phyloP scores from a whole-genome alignment of 2,113 vertebrate species.

The Halichoeres trimaculatus region DNA sequence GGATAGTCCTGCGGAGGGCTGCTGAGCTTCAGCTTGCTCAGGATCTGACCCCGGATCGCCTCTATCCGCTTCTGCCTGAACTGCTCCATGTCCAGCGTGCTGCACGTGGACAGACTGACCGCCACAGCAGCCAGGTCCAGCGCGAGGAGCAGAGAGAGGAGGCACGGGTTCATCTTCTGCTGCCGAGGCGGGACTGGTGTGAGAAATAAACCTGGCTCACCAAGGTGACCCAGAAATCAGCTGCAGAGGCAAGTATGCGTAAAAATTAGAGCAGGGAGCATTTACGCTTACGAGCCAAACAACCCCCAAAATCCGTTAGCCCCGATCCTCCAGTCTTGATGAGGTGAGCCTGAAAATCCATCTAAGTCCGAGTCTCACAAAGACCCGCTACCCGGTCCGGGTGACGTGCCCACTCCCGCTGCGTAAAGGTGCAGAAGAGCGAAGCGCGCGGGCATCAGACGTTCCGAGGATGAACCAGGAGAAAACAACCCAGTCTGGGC shows the following conservation, averaged over 20 bases:
- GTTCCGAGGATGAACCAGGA: conserved; percentile 7
- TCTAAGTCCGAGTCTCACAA: conserved; percentile 24
- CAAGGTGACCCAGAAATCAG: background rate
- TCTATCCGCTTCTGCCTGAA: conserved; percentile 97
- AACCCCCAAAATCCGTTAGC: background rate
- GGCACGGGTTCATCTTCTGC: conserved; percentile 91
- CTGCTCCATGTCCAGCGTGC: conserved; percentile 96
- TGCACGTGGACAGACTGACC: conserved; percentile 94
- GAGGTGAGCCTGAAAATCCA: conserved; percentile 63
- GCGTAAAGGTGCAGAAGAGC: conserved; percentile 33
- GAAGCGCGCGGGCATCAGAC: conserved; percentile 24
- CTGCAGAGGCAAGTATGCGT: conserved; percentile 34
- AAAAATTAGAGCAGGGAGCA: conserved; percentile 20
- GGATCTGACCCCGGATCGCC: conserved; percentile 95
- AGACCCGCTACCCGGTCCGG: background rate
- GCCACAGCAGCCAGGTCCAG: conserved; percentile 91
- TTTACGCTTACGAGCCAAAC: conserved; percentile 21
- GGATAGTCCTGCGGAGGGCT: conserved; percentile 88
- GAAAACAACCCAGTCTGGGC: background rate
- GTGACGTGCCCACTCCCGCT: conserved; percentile 9
- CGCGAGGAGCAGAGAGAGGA: conserved; percentile 88
- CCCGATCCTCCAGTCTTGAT: conserved; percentile 17
- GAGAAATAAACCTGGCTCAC: conserved; percentile 16
- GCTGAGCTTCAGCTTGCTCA: conserved; percentile 96
- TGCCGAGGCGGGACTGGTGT: background rate